Evolutionary conservation across 2,797 vertebrate genomes (phyloP), one percentile per base, ranked within the genome.

Genomic region (Stomatorhinus walkeri): DNA sequence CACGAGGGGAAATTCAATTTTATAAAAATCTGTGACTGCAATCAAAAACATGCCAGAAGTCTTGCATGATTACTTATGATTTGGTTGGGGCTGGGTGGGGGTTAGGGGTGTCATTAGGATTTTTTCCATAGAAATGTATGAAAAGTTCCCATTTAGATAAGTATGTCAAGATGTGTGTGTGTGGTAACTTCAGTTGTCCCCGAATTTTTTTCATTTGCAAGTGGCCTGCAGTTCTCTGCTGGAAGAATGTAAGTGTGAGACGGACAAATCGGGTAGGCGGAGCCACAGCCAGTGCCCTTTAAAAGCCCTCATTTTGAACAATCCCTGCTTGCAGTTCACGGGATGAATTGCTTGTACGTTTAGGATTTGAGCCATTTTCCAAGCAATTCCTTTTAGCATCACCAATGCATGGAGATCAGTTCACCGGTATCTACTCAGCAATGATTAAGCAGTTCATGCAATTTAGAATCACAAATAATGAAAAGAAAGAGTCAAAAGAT

Each of bases 381-480:
- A 43, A 79, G 36, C 43, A 94, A 91, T 92, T 88, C 91, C 32
- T 43, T 79, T n/a, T 16, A 79, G 16, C 72, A 79, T 36, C 36
- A n/a, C 1, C 16, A 3, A 19, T 9, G 72, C 36, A 19, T 1
- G 14, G 68, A 40, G 32, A 64, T 64, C 61, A 28, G 61, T 12
- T 64, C 61, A 32, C 24, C 24, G 28, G 61, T 64, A 10, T 64
- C 68, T 76, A 32, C 28, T 76, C 4, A 6, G 32, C 68, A 36
- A 40, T 3, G 12, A 76, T 94, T 93, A 84, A 93, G 92, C 93
- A 94, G 93, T 95, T 94, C 93, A 93, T 92, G 93, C 92, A 94
- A 93, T 93, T 93, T 93, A 94, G 93, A 95, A 95, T 94, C 92
- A 93, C 89, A 89, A 91, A 91, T 94, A 94, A 96, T 94, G 94